Conservation (phyloP, 1,140 invertebrate genomes). For the Pantala flavescens region DNA sequence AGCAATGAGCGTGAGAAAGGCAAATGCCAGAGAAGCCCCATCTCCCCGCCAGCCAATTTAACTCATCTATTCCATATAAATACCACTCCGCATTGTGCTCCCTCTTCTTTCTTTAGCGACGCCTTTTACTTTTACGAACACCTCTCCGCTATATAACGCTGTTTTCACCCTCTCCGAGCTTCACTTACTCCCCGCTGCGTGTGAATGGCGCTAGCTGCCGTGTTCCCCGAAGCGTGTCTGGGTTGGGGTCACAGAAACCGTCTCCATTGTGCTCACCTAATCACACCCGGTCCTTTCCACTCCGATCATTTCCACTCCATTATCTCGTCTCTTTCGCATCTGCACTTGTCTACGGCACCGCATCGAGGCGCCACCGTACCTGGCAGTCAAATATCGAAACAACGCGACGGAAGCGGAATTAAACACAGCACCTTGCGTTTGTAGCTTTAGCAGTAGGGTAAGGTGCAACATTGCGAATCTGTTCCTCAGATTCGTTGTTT, state of each 20-base stretch:
- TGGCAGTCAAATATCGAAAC: too few species aligned
- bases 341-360: background rate
- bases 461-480: too few species aligned
- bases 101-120: background rate
- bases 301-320: constrained; percentile 2
- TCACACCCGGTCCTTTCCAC: constrained; percentile 2
- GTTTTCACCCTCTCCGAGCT: background rate
- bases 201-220: background rate
- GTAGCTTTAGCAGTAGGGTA: too few species aligned
- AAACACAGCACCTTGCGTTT: too few species aligned
- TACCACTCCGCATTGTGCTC: too few species aligned
- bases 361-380: too few species aligned
- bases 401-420: too few species aligned
- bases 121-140: background rate
- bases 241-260: background rate
- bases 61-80: too few species aligned
- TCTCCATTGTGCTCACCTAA: background rate
- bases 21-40: too few species aligned
- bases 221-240: background rate
- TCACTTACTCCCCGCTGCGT: background rate
- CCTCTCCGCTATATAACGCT: background rate
- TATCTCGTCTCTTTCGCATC: background rate
- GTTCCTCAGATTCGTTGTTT: too few species aligned
- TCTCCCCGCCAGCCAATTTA: too few species aligned
- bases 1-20: too few species aligned